Evolutionary conservation across 2,888 invertebrate species (phyloP), one percentile per base, ranked within the genome.

Genomic region (Clepsis dumicolana): DNA sequence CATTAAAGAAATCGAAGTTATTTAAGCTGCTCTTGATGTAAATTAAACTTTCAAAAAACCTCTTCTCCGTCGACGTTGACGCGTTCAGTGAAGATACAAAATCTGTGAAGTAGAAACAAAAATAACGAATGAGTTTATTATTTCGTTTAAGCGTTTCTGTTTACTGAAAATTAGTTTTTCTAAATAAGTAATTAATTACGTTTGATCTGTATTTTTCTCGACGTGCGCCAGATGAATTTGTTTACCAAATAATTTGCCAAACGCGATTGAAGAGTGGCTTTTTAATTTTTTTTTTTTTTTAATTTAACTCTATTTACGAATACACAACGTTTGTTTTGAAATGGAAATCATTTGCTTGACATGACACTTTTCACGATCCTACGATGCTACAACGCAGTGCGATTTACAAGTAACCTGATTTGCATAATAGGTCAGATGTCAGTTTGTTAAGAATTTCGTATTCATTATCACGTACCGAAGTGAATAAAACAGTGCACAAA

Each of bases 31-130:
- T 44, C 59, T 48, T 29, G 62, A 57, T 56, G 61, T 48, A 56
- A 54, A 48, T 56, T 44, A 48, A 66, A 62, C n/a, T 62, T 63
- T 67, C n/a, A 27, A 63, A 66, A 56, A 48, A 57, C 38, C 62
- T 29, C 41, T 56, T 48, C 38, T 48, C 67, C 38, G 56, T 63
- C 62, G 50, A 38, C 56, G 27, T 24, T 32, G 21, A n/a, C 41
- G 56, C 56, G 48, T 57, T 62, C 32, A 7, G 32, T 32, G 16
- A 56, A 25, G 41, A 29, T 54, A 35, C 7, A n/a, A 1, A 21
- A 21, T 32, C 32, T 54, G 44, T 61, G 10, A 44, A 24, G 38
- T 7, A 14, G 18, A 8, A n/a, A n/a, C 14, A 52, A 3, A 14
- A 24, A 38, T 57, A 57, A 24, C 5, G 35, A 57, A 24, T 7